A percentile compares a stretch with the other conserved stretches of the same genome.
Evolutionary conservation across 2,888 invertebrate genomes (phyloP).

Genomic region (Syrphus vitripennis): DNA sequence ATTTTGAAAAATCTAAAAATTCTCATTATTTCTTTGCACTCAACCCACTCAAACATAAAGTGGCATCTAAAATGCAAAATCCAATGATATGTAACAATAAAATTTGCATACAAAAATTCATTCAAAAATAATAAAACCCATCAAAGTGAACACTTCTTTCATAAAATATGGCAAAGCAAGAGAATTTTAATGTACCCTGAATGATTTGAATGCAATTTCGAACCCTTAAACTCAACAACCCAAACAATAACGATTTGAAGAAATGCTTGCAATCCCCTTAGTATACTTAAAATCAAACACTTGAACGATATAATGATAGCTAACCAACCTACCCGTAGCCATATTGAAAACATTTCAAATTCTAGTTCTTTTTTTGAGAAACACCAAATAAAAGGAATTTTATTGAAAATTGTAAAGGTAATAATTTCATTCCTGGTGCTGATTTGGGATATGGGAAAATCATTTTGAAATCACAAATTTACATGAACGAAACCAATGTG

Average conservation of each 20-base stretch:
- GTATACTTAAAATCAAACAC: not conserved
- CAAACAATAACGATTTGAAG: not conserved
- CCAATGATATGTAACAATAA: constrained; percentile 62
- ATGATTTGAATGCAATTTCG: not conserved
- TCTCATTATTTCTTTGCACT: not conserved
- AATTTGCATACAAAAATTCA: constrained; percentile 62
- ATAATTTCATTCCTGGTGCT: not conserved
- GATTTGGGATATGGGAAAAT: not conserved
- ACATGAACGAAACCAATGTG: not conserved
- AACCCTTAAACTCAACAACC: not conserved
- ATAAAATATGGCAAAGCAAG: not conserved
- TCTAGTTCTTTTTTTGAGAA: not conserved
- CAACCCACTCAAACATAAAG: not conserved
- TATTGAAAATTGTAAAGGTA: not conserved
- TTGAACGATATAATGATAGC: not conserved
- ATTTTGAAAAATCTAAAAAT: not conserved
- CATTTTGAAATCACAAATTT: not conserved
- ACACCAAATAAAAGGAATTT: not conserved
- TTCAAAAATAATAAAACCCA: not conserved
- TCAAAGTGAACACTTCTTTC: not conserved
- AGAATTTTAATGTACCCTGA: not conserved
- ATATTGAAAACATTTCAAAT: not conserved
- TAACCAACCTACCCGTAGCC: too few species aligned
- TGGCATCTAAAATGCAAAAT: constrained; percentile 29
- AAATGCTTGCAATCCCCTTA: not conserved